Evolutionary conservation across 2,797 vertebrate genomes (phyloP), one percentile per base, ranked within the genome.

Genomic region (Phrynocephalus forsythii): DNA sequence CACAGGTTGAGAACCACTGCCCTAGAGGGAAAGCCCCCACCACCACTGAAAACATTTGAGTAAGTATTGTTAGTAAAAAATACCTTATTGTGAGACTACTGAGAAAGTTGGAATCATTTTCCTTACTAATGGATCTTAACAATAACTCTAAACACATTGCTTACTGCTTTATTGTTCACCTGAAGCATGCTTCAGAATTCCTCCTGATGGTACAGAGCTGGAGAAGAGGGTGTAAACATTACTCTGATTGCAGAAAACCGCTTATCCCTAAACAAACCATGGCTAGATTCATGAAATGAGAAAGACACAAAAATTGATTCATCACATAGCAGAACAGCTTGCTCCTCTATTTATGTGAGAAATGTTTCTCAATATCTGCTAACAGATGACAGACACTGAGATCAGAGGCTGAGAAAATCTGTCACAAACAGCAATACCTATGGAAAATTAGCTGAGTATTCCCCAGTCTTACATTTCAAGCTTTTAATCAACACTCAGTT

Each of bases 111-210:
- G 0, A 76, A 84, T 84, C 48, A 72, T 79, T 84, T 86, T 44
- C 78, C 86, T 73, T 33, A 85, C 78, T 84, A 77, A 2, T 48
- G 60, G 0, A 24, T 33, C 60, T 79, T 90, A 85, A 84, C 15
- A 91, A 83, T 38, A 87, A 79, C 0, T 1, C 24, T n/a, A 73
- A 85, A 0, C 0, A 0, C 30, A 67, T 3, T 92, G 79, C 86
- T 93, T 93, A 89, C 77, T 93, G 86, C 76, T 92, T 92, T 92
- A 90, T 85, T 52, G 75, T 93, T 90, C 86, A 93, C 63, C 86
- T 94, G 69, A 85, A 68, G 63, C 82, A 87, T 20, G 82, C 90
- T 56, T 91, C 90, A 90, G 85, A 89, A 90, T 83, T 89, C 88
- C 67, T 91, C 56, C 50, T 86, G 83, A 86, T 48, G 82, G 33